Evolutionary conservation across 2,888 invertebrate genomes (phyloP).

Genomic region (Operophtera brumata): DNA sequence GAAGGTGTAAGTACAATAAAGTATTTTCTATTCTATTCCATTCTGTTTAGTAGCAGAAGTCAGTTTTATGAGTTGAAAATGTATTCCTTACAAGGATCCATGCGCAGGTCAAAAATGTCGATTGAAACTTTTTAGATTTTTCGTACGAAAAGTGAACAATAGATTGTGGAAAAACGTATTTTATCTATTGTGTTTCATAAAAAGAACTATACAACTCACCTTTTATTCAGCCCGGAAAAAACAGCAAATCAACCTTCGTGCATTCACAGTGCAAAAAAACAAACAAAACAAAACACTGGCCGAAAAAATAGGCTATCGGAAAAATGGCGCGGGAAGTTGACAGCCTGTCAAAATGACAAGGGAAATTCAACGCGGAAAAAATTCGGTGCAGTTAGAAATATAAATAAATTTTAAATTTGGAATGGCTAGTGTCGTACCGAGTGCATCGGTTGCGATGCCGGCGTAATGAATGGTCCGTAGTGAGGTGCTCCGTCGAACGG

Average conservation of each 20-base stretch:
- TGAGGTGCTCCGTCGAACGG: slow-evolving; percentile 68
- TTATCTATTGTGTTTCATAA: slow-evolving; percentile 17
- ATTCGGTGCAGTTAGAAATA: slow-evolving; percentile 23
- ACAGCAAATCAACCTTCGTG: slow-evolving; percentile 35
- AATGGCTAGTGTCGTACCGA: slow-evolving; percentile 50
- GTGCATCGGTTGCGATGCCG: slow-evolving; percentile 68
- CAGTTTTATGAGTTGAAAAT: no score
- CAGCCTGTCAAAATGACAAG: slow-evolving; percentile 45
- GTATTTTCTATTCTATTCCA: no score
- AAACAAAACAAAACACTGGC: slow-evolving; percentile 40
- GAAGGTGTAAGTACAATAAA: no score
- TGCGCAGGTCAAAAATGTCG: neutral
- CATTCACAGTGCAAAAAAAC: slow-evolving; percentile 30
- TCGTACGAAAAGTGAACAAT: slow-evolving; percentile 1
- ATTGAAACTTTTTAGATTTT: neutral
- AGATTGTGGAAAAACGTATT: neutral
- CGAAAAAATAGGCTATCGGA: slow-evolving; percentile 42
- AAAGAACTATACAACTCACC: slow-evolving; percentile 37
- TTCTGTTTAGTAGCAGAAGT: no score
- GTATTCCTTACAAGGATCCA: no score
- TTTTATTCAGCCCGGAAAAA: slow-evolving; percentile 30
- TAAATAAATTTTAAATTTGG: slow-evolving; percentile 31
- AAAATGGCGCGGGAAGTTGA: slow-evolving; percentile 53
- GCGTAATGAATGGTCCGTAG: slow-evolving; percentile 74
- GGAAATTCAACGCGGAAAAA: slow-evolving; percentile 28